Evolutionary conservation across 2,888 invertebrate genomes (phyloP).

Genomic region (Catocala sponsa): DNA sequence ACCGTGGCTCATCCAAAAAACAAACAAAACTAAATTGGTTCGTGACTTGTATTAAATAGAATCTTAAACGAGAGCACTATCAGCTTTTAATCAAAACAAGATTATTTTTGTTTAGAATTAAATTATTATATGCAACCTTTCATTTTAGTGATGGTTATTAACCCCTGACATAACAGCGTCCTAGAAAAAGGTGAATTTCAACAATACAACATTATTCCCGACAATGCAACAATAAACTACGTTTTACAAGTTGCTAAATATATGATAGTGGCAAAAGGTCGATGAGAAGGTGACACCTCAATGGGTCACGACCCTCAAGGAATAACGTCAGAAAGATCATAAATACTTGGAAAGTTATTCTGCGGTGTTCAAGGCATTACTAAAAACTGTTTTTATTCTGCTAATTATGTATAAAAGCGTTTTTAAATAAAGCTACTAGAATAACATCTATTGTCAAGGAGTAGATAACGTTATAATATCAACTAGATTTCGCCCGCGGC

Average conservation of each 20-base stretch:
- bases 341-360: constrained; percentile 26
- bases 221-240: constrained; percentile 23
- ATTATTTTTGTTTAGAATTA: too few relatives aligned
- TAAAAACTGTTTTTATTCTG: background rate
- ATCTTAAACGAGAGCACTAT: too few relatives aligned
- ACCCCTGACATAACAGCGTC: background rate
- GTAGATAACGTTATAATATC: too few relatives aligned
- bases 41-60: too few relatives aligned
- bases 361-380: constrained; percentile 6
- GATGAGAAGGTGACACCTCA: constrained; percentile 45
- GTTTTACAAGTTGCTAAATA: constrained; percentile 30
- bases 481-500: too few relatives aligned
- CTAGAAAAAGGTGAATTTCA: constrained; percentile 15
- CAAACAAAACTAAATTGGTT: too few relatives aligned
- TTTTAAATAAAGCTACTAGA: too few relatives aligned
- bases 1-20: too few relatives aligned
- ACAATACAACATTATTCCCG: constrained; percentile 6
- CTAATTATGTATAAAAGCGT: background rate
- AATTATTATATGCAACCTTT: too few relatives aligned
- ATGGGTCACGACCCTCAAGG: constrained; percentile 42
- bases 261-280: constrained; percentile 29
- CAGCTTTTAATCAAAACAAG: too few relatives aligned
- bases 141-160: background rate
- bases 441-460: too few relatives aligned
- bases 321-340: constrained; percentile 31